Base-by-base conservation (phyloP, 2,113 vertebrate species). In the Siniperca chuatsi region DNA sequence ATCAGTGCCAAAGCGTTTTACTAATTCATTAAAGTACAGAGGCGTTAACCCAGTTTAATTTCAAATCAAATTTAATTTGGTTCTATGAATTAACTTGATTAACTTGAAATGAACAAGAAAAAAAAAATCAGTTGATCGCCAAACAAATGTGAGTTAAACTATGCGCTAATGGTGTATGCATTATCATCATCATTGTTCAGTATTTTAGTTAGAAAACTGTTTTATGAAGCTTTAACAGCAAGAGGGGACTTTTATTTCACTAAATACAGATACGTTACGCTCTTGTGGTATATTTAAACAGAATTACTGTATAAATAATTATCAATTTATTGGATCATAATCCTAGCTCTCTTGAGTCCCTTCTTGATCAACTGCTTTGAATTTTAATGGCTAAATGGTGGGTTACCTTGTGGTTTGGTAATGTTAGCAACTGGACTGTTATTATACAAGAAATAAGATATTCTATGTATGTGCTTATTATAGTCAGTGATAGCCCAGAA, bases 11-110 rank as follows among this genome's bases (percentile, higher is more conserved):
- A 89, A 74, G 75, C 29, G 1, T 84, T 89, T 86, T 57, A 83
- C 80, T 91, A 85, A 91, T 90, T 91, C 35, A 83, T 85, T 83
- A 52, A 84, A 86, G 62, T 70, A 83, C 83, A 71, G 69, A 83
- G 37, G 66, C 5, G 62, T 83, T 80, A 90, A 82, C 60, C 58
- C n/a, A 50, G 67, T 86, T 90, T 78, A 13, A 79, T 90, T 83
- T 81, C 9, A 78, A 68, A 83, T 88, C 8, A 40, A 46, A 79
- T 79, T 79, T 72, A 70, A 84, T 83, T 82, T 1, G 9, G 16
- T 77, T 54, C 46, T 46, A 46, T 77, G 79, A 75, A 85, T 80
- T 79, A 73, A 85, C 46, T 77, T 80, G n/a, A 79, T 35, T 79
- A 73, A 85, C 46, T 77, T 80, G n/a, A 79, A 42, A 42, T 77